A percentile compares a stretch with the other conserved stretches of the same genome.
Conservation (phyloP, 1,140 invertebrate species). For the Pissodes strobi region DNA sequence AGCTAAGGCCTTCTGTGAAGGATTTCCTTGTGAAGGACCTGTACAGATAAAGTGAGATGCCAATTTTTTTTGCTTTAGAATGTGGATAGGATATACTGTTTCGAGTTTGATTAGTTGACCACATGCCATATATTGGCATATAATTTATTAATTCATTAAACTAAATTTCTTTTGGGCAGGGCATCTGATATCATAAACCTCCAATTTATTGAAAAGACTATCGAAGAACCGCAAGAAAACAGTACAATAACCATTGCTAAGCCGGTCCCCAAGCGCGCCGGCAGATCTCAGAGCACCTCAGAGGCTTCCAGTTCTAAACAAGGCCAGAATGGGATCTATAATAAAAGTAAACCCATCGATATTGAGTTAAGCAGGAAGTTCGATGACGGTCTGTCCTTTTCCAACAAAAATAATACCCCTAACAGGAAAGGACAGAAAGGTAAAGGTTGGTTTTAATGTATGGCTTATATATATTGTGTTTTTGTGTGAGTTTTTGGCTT, state of each 20-base stretch:
- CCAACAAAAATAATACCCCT: constrained; percentile 51
- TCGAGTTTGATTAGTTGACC: too few species aligned
- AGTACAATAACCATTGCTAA: constrained; percentile 62
- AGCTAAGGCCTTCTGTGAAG: constrained; percentile 79
- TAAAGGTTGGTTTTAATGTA: background rate
- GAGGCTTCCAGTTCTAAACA: constrained; percentile 54
- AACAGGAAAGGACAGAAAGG: constrained; percentile 56
- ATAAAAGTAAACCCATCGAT: constrained; percentile 51
- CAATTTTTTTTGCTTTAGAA: background rate
- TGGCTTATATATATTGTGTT: too few species aligned
- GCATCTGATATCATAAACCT: constrained; percentile 65
- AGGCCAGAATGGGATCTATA: constrained; percentile 51
- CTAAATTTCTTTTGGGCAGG: too few species aligned
- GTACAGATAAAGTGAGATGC: constrained; percentile 44
- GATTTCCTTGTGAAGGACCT: constrained; percentile 63
- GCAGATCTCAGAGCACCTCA: constrained; percentile 57
- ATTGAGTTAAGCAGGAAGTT: constrained; percentile 40
- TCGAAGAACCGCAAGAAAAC: constrained; percentile 44
- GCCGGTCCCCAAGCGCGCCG: constrained; percentile 61
- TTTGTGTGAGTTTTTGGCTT: too few species aligned
- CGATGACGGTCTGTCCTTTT: constrained; percentile 31
- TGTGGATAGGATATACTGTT: too few species aligned
- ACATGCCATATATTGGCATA: background rate
- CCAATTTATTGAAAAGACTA: constrained; percentile 63
- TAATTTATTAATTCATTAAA: too few species aligned